Evolutionary conservation across 1,140 invertebrate genomes (phyloP).

Genomic region (Heliconius hermathena): DNA sequence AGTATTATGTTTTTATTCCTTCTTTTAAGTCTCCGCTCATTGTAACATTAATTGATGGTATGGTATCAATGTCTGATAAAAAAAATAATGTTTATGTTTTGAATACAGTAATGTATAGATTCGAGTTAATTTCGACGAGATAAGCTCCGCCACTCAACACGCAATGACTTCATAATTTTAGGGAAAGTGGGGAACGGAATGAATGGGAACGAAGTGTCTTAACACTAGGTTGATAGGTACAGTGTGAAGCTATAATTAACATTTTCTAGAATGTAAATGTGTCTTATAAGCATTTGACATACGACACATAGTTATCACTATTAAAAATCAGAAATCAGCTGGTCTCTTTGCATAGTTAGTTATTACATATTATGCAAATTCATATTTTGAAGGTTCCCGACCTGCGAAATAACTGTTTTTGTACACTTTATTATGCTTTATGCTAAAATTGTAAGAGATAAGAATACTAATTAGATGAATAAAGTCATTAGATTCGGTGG

Average conservation of each 20-base stretch:
- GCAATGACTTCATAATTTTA: too few relatives aligned
- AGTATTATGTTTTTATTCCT: too few relatives aligned
- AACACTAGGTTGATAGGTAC: not conserved
- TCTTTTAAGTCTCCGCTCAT: too few relatives aligned
- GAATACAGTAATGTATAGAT: too few relatives aligned
- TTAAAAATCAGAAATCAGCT: not conserved
- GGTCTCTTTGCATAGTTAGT: not conserved
- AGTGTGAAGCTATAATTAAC: not conserved
- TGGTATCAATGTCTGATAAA: too few relatives aligned
- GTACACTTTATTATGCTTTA: not conserved
- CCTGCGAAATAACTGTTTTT: conserved; percentile 8
- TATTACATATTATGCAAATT: not conserved
- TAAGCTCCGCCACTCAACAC: too few relatives aligned
- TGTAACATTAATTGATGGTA: too few relatives aligned
- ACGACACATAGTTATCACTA: not conserved
- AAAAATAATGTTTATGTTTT: too few relatives aligned
- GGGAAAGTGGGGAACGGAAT: too few relatives aligned
- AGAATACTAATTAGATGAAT: conserved; percentile 1
- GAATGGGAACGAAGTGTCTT: too few relatives aligned
- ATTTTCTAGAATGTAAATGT: not conserved
- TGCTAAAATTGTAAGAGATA: not conserved
- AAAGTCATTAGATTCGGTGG: not conserved
- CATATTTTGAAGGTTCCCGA: conserved; percentile 19
- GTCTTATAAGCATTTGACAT: not conserved
- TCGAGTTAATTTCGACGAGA: too few relatives aligned